These are phyloP conservation scores for Mechanitis mazaeus DNA, from an alignment of 2,888 invertebrate genomes.

Conservation along the genomic window DNA sequence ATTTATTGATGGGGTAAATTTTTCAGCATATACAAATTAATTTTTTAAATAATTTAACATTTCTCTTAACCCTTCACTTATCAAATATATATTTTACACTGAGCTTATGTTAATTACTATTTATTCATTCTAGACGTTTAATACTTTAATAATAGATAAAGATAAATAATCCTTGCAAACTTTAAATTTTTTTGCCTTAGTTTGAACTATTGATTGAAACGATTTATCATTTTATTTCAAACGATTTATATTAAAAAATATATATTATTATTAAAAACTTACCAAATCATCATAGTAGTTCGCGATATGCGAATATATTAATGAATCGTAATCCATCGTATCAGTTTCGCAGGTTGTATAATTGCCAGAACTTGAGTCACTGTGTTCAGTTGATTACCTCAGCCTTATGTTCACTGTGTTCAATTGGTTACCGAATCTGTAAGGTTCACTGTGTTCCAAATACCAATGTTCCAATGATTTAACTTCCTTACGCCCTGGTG, in stretches of 20 bases:
- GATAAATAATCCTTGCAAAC: no score
- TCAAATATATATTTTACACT: no score
- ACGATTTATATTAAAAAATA: background rate
- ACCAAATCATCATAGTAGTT: slow-evolving; percentile 80
- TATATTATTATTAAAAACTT: slow-evolving; percentile 32
- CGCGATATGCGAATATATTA: slow-evolving; percentile 79
- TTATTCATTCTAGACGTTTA: no score
- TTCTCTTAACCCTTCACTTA: no score
- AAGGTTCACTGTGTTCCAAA: slow-evolving; percentile 28
- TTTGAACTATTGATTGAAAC: no score
- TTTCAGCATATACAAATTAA: no score
- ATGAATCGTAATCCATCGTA: slow-evolving; percentile 80
- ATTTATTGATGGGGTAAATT: no score
- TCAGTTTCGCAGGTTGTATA: slow-evolving; percentile 31
- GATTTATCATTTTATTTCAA: no score
- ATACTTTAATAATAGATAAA: no score
- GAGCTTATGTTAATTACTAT: no score
- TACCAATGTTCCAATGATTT: background rate
- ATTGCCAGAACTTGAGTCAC: slow-evolving; percentile 16
- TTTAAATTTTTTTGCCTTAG: no score
- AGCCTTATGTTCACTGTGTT: slow-evolving; percentile 18
- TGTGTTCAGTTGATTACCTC: slow-evolving; percentile 19
- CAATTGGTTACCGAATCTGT: slow-evolving; percentile 9
- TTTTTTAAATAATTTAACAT: no score
- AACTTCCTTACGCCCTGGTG: slow-evolving; percentile 28